These are phyloP conservation scores for Macrosteles quadrilineatus DNA, from an alignment of 1,140 invertebrate species.

Conservation along the genomic window DNA sequence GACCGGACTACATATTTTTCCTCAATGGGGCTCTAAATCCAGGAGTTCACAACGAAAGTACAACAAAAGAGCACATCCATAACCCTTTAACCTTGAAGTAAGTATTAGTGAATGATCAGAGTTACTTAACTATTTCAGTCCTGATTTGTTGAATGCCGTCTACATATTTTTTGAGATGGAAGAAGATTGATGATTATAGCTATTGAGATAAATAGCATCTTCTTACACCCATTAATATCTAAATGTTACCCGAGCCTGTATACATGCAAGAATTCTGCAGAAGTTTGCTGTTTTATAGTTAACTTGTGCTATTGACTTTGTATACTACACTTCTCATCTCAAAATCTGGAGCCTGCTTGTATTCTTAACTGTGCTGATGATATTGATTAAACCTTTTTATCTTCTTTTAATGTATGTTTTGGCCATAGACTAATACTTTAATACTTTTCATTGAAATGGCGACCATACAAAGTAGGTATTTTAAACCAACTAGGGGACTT, in stretches of 20 bases:
- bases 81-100: neutral
- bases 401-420: too few relatives aligned
- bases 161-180: neutral
- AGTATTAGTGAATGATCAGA: neutral
- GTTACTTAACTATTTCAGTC: neutral
- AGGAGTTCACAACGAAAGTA: neutral
- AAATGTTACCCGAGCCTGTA: neutral
- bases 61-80: neutral
- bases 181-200: neutral
- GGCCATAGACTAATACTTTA: too few relatives aligned
- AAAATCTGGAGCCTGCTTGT: too few relatives aligned
- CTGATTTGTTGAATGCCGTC: neutral
- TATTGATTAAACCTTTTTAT: too few relatives aligned
- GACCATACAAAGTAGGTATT: too few relatives aligned
- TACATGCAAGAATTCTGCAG: neutral
- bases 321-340: too few relatives aligned
- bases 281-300: neutral
- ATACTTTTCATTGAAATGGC: too few relatives aligned
- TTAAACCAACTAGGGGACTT: too few relatives aligned
- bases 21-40: neutral
- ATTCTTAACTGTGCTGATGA: too few relatives aligned
- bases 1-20: slow-evolving; percentile 10
- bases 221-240: neutral
- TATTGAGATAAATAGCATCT: neutral
- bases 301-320: too few relatives aligned